Conservation (phyloP, 2,888 invertebrate genomes). For the Philhelius pedissequus region DNA sequence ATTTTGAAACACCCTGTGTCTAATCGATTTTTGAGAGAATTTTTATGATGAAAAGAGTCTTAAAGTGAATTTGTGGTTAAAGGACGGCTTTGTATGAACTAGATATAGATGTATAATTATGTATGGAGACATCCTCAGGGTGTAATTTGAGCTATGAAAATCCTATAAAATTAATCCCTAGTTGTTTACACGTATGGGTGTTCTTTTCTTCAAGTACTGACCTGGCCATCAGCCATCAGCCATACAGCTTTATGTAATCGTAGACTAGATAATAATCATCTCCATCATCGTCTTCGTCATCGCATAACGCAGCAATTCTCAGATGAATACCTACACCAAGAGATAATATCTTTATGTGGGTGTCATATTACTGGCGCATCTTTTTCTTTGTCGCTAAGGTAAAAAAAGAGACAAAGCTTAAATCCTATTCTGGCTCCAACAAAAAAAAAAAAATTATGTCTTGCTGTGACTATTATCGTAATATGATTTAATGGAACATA, state of each 20-base stretch:
- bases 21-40: not conserved
- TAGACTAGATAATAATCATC: not conserved
- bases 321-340: not conserved
- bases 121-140: constrained; percentile 12
- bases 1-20: not conserved
- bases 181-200: constrained; percentile 33
- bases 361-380: constrained; percentile 44
- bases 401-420: constrained; percentile 5
- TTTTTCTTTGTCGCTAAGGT: not conserved
- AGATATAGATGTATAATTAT: not conserved
- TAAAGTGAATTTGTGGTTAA: not conserved
- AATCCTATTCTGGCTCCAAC: constrained; percentile 5
- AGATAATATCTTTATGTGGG: not conserved
- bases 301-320: not conserved
- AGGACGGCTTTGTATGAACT: not conserved
- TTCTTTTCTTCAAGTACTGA: not conserved
- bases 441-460: constrained; percentile 40
- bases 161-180: constrained; percentile 53
- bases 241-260: constrained; percentile 16
- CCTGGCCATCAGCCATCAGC: not conserved
- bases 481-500: constrained; percentile 63
- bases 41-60: not conserved
- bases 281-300: constrained; percentile 8
- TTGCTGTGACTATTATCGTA: constrained; percentile 50
- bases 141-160: constrained; percentile 55